Conservation (phyloP, 64 coral and sea anemone species). For the Stichodactyla mertensii region DNA sequence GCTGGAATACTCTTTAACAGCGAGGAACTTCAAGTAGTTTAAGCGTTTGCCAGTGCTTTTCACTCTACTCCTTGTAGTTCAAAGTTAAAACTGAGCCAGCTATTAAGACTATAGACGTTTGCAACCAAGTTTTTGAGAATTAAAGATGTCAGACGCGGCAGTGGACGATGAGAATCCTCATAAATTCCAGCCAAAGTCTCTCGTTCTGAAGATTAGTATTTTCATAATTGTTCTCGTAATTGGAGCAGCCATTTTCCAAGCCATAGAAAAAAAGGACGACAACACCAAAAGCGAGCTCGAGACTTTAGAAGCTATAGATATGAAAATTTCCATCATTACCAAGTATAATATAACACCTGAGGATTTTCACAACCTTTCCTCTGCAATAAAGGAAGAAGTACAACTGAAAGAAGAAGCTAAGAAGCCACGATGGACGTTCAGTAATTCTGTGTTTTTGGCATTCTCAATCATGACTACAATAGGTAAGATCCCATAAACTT, state of each 20-base stretch:
- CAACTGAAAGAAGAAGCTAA: not conserved
- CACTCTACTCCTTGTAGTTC: too few species aligned
- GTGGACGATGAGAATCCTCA: constrained; percentile 19
- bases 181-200: constrained; percentile 80
- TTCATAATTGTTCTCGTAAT: constrained; percentile 57
- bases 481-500: constrained; percentile 34
- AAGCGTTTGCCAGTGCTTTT: too few species aligned
- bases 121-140: not conserved
- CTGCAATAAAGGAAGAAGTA: constrained; percentile 29
- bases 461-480: constrained; percentile 97
- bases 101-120: not conserved
- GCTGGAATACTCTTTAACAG: not conserved
- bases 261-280: constrained; percentile 45
- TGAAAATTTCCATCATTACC: constrained; percentile 30
- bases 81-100: too few species aligned
- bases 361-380: constrained; percentile 35
- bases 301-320: constrained; percentile 10
- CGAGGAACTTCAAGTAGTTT: too few species aligned
- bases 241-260: constrained; percentile 71
- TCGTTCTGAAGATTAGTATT: constrained; percentile 52
- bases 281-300: not conserved
- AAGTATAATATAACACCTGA: constrained; percentile 59
- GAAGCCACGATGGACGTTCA: constrained; percentile 61
- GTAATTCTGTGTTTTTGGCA: constrained; percentile 82
- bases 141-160: not conserved